Evolutionary conservation across 2,797 vertebrate species (phyloP).

Genomic region (Siniperca undulata): DNA sequence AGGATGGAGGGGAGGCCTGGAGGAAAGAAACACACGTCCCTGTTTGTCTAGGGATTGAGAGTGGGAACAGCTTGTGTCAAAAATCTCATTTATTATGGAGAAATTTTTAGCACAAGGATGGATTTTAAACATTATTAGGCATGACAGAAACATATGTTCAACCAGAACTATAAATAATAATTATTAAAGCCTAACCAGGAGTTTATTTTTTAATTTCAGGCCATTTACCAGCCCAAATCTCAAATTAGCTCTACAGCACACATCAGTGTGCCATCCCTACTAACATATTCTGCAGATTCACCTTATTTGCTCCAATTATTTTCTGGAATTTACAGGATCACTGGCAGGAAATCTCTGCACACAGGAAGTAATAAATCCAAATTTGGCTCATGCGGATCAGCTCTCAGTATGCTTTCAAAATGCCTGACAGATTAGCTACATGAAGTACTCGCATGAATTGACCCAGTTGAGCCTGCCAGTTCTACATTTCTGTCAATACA

Average conservation of each 20-base stretch:
- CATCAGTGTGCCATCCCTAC: not conserved
- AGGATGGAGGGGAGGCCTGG: constrained; percentile 14
- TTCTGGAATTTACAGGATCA: constrained; percentile 29
- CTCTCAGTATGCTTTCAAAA: constrained; percentile 21
- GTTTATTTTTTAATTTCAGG: constrained; percentile 10
- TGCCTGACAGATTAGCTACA: constrained; percentile 15
- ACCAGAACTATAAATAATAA: constrained; percentile 21
- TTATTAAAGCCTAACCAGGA: constrained; percentile 12
- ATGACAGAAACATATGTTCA: constrained; percentile 37
- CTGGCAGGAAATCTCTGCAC: constrained; percentile 33
- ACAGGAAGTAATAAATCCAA: constrained; percentile 41
- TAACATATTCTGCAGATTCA: constrained; percentile 18
- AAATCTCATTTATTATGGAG: constrained; percentile 29
- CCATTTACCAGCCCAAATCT: constrained; percentile 3
- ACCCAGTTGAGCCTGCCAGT: constrained; percentile 1
- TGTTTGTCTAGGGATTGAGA: constrained; percentile 18
- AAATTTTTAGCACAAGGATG: constrained; percentile 12
- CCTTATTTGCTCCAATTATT: constrained; percentile 41
- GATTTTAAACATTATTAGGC: constrained; percentile 25
- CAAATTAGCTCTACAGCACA: constrained; percentile 12
- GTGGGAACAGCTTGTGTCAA: constrained; percentile 38
- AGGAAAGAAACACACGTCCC: constrained; percentile 23
- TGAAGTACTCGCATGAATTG: not conserved
- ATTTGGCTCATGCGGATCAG: constrained; percentile 21
- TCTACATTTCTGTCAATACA: not conserved